Percentiles rank a stretch among this genome's conserved stretches.
Conservation (phyloP, 2,888 invertebrate species). For the Brachyopa scutellaris region DNA sequence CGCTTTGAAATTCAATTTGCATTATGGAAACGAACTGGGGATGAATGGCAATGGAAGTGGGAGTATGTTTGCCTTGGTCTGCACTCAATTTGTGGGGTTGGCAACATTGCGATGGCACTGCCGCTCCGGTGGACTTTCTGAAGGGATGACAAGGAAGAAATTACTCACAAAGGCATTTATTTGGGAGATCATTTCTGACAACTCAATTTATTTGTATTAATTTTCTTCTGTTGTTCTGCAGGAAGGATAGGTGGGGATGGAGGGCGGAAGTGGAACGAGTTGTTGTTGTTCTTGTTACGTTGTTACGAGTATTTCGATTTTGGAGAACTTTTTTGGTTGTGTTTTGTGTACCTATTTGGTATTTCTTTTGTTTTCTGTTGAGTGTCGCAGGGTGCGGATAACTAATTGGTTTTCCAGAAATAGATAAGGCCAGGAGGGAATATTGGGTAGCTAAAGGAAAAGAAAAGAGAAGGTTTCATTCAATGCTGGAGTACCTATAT, state of each 20-base stretch:
- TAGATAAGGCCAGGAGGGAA: slow-evolving; percentile 11
- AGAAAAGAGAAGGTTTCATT: neutral
- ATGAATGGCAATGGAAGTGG: slow-evolving; percentile 51
- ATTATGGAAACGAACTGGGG: slow-evolving; percentile 57
- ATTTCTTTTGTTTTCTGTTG: slow-evolving; percentile 73
- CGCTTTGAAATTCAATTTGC: slow-evolving; percentile 80
- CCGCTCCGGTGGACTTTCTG: slow-evolving; percentile 11
- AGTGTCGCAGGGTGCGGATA: slow-evolving; percentile 32
- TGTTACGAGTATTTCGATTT: slow-evolving; percentile 47
- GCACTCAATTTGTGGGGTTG: slow-evolving; percentile 70
- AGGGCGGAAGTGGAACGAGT: slow-evolving; percentile 1
- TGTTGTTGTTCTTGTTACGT: slow-evolving; percentile 27
- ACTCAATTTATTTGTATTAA: slow-evolving; percentile 82
- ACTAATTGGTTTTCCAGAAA: slow-evolving; percentile 49
- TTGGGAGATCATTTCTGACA: slow-evolving; percentile 82
- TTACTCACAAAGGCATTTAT: slow-evolving; percentile 82
- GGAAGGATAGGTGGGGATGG: slow-evolving; percentile 22
- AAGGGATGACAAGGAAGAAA: slow-evolving; percentile 75
- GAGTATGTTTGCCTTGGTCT: slow-evolving; percentile 73
- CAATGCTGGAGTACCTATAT: too few relatives aligned
- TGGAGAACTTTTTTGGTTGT: neutral
- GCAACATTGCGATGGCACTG: slow-evolving; percentile 60
- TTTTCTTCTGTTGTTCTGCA: slow-evolving; percentile 78
- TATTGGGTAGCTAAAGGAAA: neutral
- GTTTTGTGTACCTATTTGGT: too few relatives aligned